These are phyloP conservation scores for Carcina quercana DNA, from an alignment of 2,888 invertebrate species.

Conservation along the genomic window DNA sequence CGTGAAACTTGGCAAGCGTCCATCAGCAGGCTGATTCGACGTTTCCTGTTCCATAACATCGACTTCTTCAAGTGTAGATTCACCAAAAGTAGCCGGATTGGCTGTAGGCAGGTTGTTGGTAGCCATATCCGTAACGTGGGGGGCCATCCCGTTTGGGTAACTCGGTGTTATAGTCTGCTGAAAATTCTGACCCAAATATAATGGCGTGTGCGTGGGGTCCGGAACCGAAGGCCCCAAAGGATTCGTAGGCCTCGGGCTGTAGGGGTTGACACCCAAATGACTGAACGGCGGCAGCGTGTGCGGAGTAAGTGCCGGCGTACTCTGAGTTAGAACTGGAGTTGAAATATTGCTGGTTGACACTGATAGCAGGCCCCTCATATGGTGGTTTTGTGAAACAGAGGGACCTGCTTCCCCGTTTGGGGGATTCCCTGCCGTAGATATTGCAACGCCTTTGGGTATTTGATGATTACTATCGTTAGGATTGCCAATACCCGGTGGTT, in stretches of 20 bases:
- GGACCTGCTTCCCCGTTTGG: slow-evolving; percentile 98
- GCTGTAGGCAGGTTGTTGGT: slow-evolving; percentile 79
- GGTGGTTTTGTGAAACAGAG: slow-evolving; percentile 89
- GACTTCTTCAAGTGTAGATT: slow-evolving; percentile 65
- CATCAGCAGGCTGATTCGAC: slow-evolving; percentile 48
- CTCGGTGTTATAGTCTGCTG: slow-evolving; percentile 77
- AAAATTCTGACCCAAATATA: slow-evolving; percentile 76
- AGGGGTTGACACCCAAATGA: slow-evolving; percentile 75
- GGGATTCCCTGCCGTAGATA: slow-evolving; percentile 82
- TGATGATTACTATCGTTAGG: slow-evolving; percentile 58
- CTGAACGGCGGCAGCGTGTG: slow-evolving; percentile 75
- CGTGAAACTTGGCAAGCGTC: slow-evolving; percentile 79
- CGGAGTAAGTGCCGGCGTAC: slow-evolving; percentile 70
- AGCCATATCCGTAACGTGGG: slow-evolving; percentile 88
- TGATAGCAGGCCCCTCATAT: slow-evolving; percentile 93
- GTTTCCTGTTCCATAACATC: slow-evolving; percentile 66
- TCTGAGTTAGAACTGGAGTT: slow-evolving; percentile 72
- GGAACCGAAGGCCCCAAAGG: slow-evolving; percentile 74
- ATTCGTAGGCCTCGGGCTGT: slow-evolving; percentile 75
- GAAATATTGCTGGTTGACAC: slow-evolving; percentile 82
- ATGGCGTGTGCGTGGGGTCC: slow-evolving; percentile 76
- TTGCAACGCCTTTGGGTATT: slow-evolving; percentile 50
- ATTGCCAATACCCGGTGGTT: slow-evolving; percentile 67
- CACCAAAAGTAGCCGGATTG: slow-evolving; percentile 91
- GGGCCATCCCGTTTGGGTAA: slow-evolving; percentile 91